phyloP scores from a whole-genome alignment of 2,113 vertebrate genomes.

The Sturnus vulgaris region DNA sequence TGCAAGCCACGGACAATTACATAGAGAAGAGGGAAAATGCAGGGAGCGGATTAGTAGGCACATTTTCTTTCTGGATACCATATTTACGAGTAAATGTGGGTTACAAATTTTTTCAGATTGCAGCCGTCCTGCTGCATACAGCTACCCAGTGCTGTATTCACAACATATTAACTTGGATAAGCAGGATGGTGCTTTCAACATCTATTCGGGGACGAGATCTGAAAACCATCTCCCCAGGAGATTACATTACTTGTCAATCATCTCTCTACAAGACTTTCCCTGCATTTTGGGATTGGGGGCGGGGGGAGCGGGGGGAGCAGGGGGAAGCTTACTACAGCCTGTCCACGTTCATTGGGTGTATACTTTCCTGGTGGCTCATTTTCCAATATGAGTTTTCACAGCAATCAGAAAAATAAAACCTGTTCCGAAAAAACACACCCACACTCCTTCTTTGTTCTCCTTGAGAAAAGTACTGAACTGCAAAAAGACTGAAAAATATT shows the following conservation, averaged over 20 bases:
- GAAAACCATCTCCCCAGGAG: slow-evolving; percentile 11
- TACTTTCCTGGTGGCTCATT: neutral
- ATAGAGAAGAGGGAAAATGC: neutral
- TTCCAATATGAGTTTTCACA: neutral
- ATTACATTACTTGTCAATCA: neutral
- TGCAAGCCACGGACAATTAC: neutral
- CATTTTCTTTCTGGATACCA: neutral
- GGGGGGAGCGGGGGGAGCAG: neutral
- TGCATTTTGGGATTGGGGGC: fast-evolving
- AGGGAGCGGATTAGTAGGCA: neutral
- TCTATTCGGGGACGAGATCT: neutral
- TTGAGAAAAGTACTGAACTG: neutral
- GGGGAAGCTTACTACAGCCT: neutral
- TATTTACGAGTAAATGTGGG: neutral
- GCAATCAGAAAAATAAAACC: neutral
- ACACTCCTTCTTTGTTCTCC: neutral
- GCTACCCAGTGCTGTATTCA: neutral
- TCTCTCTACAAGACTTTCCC: neutral
- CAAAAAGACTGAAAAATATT: neutral
- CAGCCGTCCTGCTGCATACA: neutral
- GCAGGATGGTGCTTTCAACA: neutral
- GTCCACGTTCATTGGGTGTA: neutral
- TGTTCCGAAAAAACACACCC: neutral
- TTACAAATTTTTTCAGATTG: neutral
- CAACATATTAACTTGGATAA: neutral